Evolutionary conservation across 2,888 invertebrate species (phyloP).

Genomic region (Melanophora roralis): DNA sequence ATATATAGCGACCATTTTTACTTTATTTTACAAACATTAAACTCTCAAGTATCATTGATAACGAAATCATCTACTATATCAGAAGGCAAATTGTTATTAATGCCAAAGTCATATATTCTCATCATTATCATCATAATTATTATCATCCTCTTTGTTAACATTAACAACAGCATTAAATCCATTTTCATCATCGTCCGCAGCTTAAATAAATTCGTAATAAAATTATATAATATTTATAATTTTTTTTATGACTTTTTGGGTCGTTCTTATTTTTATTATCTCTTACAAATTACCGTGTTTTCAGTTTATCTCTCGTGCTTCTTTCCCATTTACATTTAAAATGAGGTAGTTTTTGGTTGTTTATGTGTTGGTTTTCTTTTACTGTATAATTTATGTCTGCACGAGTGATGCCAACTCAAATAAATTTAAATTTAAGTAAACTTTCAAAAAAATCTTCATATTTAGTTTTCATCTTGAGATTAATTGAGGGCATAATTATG

Average conservation of each 20-base stretch:
- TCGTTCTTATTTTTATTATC: constrained; percentile 1
- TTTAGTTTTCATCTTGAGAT: too few relatives aligned
- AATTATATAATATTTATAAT: constrained; percentile 1
- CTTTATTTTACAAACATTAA: constrained; percentile 5
- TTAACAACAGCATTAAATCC: neutral
- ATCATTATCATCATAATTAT: too few relatives aligned
- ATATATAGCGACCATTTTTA: neutral
- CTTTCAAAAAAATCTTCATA: too few relatives aligned
- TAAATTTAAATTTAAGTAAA: too few relatives aligned
- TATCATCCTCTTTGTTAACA: neutral
- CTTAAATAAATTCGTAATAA: neutral
- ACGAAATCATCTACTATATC: constrained; percentile 2
- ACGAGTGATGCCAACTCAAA: too few relatives aligned
- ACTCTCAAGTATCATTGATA: constrained; percentile 17
- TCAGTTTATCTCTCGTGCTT: constrained; percentile 3
- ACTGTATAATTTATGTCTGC: too few relatives aligned
- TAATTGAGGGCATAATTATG: too few relatives aligned
- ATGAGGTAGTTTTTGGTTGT: neutral
- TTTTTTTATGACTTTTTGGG: neutral
- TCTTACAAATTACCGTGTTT: neutral
- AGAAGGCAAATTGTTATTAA: neutral
- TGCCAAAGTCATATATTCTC: neutral
- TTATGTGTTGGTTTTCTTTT: neutral
- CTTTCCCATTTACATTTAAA: neutral
- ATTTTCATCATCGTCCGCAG: too few relatives aligned